Conservation (phyloP, 2,113 vertebrate species). For the Papio anubis region DNA sequence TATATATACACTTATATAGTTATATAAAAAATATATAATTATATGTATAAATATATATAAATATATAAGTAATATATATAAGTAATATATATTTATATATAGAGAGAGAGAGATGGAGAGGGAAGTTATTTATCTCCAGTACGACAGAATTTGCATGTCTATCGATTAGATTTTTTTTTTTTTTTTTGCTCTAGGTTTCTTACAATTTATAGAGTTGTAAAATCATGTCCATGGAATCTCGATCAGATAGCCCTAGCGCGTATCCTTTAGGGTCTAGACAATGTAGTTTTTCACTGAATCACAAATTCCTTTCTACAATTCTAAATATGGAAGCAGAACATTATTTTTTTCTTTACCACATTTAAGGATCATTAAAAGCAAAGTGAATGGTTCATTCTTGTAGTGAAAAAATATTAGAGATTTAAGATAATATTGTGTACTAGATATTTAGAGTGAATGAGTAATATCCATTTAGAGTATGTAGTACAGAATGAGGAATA, state of each 20-base stretch:
- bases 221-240: background rate
- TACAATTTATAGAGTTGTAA: background rate
- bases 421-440: background rate
- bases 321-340: background rate
- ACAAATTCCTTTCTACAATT: background rate
- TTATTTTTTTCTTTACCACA: too few species aligned
- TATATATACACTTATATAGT: too few species aligned
- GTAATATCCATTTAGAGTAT: background rate
- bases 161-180: background rate
- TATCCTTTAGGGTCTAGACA: background rate
- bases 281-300: background rate
- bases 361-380: background rate
- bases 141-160: background rate
- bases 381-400: background rate
- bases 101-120: background rate
- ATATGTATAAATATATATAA: too few species aligned
- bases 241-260: background rate
- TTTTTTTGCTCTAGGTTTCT: background rate
- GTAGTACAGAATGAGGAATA: background rate
- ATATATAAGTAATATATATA: too few species aligned
- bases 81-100: too few species aligned
- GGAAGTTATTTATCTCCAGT: background rate
- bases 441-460: too few species aligned
- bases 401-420: background rate
- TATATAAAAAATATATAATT: too few species aligned